These are phyloP conservation scores for Sturnus vulgaris DNA, from an alignment of 2,113 vertebrate genomes.

Conservation along the genomic window DNA sequence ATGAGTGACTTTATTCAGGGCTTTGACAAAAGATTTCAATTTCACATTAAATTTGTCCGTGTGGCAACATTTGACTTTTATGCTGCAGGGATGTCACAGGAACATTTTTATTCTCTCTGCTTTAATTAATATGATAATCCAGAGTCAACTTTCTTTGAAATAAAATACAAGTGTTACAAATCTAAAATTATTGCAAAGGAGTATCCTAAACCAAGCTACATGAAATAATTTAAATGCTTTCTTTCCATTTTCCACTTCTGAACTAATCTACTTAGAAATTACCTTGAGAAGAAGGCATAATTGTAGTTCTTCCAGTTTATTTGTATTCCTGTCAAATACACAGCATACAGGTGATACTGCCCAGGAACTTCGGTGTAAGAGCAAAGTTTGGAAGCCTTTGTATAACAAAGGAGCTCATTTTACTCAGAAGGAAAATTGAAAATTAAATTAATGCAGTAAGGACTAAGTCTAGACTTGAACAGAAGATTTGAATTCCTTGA, in stretches of 20 bases:
- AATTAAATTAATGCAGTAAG: not conserved
- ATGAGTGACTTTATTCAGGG: slow-evolving; percentile 28
- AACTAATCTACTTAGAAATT: not conserved
- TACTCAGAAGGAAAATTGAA: not conserved
- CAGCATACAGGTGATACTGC: not conserved
- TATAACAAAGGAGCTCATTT: not conserved
- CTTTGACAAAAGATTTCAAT: slow-evolving; percentile 40
- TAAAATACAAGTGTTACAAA: slow-evolving; percentile 30
- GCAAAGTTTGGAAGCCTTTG: not conserved
- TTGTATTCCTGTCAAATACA: not conserved
- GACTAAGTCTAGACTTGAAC: not conserved
- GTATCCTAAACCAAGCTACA: not conserved
- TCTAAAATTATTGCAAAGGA: slow-evolving; percentile 31
- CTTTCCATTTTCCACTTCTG: not conserved
- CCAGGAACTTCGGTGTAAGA: not conserved
- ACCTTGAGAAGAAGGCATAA: not conserved
- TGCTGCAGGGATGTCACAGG: slow-evolving; percentile 47
- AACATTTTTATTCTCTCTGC: slow-evolving; percentile 32
- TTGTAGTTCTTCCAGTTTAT: not conserved
- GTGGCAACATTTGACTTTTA: slow-evolving; percentile 37
- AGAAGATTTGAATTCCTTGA: not conserved
- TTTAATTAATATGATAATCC: slow-evolving; percentile 28
- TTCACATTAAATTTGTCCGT: slow-evolving; percentile 38
- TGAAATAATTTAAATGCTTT: not conserved
- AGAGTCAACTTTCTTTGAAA: slow-evolving; percentile 42